These are phyloP conservation scores for Phalacrocorax brasilianus DNA, from an alignment of 2,113 vertebrate genomes.

Conservation along the genomic window DNA sequence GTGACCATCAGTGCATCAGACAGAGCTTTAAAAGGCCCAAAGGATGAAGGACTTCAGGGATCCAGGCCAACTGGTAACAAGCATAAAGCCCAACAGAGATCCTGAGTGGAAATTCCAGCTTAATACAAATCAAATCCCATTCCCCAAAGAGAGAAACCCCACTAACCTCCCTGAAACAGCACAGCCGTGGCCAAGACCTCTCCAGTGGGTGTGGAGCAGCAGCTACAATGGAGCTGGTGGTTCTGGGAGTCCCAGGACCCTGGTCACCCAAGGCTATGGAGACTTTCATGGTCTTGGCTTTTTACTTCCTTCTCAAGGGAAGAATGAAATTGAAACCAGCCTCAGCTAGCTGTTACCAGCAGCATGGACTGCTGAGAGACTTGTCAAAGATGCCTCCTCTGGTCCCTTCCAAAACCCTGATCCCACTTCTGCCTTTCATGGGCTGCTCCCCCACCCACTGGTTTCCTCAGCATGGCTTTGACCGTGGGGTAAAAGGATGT, in stretches of 20 bases:
- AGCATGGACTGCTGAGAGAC: background rate
- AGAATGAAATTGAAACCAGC: background rate
- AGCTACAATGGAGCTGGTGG: background rate
- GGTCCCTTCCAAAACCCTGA: background rate
- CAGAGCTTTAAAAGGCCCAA: background rate
- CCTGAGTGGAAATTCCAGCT: background rate
- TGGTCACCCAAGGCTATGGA: background rate
- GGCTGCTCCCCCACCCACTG: background rate
- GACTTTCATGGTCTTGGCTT: background rate
- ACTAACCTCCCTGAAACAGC: background rate
- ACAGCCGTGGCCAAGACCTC: background rate
- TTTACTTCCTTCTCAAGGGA: background rate
- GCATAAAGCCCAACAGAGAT: background rate
- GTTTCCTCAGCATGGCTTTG: background rate
- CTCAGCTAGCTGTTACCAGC: background rate
- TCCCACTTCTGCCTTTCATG: background rate
- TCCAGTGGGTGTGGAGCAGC: background rate
- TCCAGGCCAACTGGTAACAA: background rate
- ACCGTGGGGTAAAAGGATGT: background rate
- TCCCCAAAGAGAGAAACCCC: background rate
- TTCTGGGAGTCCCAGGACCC: background rate
- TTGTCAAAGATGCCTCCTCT: background rate
- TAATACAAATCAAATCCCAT: background rate
- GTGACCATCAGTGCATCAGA: background rate
- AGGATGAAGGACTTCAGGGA: background rate